Percentiles rank a stretch among this genome's conserved stretches.
Conservation (phyloP, 2,888 invertebrate genomes). For the Andrena bucephala region DNA sequence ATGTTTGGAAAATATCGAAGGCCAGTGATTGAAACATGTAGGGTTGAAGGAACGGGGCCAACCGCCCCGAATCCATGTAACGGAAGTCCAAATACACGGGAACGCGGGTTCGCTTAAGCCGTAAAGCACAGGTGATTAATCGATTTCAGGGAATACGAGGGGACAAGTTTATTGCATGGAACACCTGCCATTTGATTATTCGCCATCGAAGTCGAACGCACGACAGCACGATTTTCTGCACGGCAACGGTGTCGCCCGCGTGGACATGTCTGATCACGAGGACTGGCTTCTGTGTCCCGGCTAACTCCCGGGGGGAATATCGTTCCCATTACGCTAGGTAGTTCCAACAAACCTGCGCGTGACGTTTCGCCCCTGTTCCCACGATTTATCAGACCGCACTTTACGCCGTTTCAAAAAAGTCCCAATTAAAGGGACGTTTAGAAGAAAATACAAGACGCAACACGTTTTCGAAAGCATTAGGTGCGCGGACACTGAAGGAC, state of each 20-base stretch:
- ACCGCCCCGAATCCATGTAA: conserved; percentile 1
- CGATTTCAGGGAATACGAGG: not conserved
- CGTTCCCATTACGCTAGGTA: conserved; percentile 45
- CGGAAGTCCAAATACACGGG: not conserved
- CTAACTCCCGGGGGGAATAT: conserved; percentile 44
- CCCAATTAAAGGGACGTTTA: conserved; percentile 7
- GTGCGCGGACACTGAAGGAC: too few species aligned
- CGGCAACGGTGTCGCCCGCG: conserved; percentile 17
- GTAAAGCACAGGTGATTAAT: conserved; percentile 15
- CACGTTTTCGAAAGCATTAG: too few species aligned
- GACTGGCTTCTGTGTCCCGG: conserved; percentile 45
- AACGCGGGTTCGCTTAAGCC: not conserved
- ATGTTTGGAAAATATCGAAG: not conserved
- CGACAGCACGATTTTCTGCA: conserved; percentile 27
- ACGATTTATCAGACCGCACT: conserved; percentile 45
- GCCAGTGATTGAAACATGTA: not conserved
- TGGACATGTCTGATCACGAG: conserved; percentile 43
- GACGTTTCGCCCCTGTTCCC: conserved; percentile 35
- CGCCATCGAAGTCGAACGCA: conserved; percentile 29
- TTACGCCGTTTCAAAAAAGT: conserved; percentile 18
- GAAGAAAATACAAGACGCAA: not conserved
- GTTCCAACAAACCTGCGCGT: conserved; percentile 43
- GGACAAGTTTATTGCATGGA: conserved; percentile 32
- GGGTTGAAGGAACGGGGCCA: conserved; percentile 4
- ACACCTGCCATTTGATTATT: conserved; percentile 56